Evolutionary conservation across 2,113 vertebrate genomes (phyloP), one percentile per base, ranked within the genome.

Genomic region (Galemys pyrenaicus): DNA sequence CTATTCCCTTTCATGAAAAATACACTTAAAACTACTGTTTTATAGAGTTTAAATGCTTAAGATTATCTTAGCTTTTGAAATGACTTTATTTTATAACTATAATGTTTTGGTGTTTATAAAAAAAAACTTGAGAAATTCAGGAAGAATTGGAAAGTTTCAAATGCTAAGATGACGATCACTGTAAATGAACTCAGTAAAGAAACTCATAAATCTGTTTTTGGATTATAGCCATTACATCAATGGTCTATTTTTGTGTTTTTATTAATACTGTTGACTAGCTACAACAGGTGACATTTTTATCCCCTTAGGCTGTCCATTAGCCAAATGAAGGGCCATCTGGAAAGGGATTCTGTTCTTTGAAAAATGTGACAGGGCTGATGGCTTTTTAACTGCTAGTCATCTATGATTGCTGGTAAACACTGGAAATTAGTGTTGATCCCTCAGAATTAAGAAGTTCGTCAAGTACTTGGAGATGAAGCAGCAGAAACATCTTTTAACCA

Each of bases 351-450:
- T 98, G 98, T 98, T 98, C 98, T 93, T 97, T 98, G 98, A 98
- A 98, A 98, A 98, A 98, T 98, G 97, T 98, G 98, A 98, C 97
- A 98, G 97, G 97, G 96, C 97, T 98, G 98, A 98, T 98, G 98
- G 98, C 97, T 98, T 98, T 98, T 98, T 98, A 98, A 98, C 98
- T 98, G 98, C 98, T 97, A 98, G 98, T 98, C 98, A 98, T 98
- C 98, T 97, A 98, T 98, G 98, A 98, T 98, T 98, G 98, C 98
- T 98, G 96, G 97, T 98, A 98, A 98, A 98, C 97, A 97, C 94
- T 96, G 92, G 96, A 98, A 98, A 98, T 98, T 97, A 98, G 96
- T 97, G 98, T 97, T 97, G 98, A 98, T 98, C 98, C 96, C 90
- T 97, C 96, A 93, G 96, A 98, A 98, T 97, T 96, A 97, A 98